Conservation (phyloP, 2,797 vertebrate genomes). For the Pseudochirops cupreus region DNA sequence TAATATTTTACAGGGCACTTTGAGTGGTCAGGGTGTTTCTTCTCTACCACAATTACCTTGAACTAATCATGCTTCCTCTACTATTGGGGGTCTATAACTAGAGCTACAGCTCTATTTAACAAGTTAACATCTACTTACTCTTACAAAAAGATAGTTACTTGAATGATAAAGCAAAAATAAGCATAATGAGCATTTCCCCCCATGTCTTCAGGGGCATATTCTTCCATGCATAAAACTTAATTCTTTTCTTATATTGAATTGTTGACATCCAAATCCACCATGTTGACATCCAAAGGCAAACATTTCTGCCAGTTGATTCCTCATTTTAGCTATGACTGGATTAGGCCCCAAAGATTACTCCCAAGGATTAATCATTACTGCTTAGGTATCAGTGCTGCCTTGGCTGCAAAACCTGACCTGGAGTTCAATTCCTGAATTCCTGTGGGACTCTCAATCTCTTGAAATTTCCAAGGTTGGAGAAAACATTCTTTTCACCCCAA, state of each 20-base stretch:
- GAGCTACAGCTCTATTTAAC: neutral
- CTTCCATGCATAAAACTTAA: neutral
- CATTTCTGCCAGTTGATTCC: neutral
- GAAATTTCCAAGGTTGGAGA: neutral
- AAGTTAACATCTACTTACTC: neutral
- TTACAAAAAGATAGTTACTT: neutral
- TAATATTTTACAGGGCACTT: no score
- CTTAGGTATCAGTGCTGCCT: neutral
- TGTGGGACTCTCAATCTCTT: neutral
- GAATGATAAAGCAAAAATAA: neutral
- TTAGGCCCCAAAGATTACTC: neutral
- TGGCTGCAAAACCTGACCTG: neutral
- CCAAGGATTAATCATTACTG: neutral
- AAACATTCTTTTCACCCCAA: neutral
- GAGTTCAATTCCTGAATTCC: neutral
- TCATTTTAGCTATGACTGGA: neutral
- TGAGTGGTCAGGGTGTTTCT: neutral
- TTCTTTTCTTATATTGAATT: neutral
- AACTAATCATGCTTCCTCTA: neutral
- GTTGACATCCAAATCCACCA: neutral
- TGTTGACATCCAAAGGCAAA: neutral
- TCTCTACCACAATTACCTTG: neutral
- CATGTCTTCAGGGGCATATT: neutral
- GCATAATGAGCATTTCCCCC: neutral
- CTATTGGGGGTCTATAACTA: neutral